These are phyloP conservation scores for Macrophya annulata DNA, from an alignment of 2,888 invertebrate genomes.

Conservation along the genomic window DNA sequence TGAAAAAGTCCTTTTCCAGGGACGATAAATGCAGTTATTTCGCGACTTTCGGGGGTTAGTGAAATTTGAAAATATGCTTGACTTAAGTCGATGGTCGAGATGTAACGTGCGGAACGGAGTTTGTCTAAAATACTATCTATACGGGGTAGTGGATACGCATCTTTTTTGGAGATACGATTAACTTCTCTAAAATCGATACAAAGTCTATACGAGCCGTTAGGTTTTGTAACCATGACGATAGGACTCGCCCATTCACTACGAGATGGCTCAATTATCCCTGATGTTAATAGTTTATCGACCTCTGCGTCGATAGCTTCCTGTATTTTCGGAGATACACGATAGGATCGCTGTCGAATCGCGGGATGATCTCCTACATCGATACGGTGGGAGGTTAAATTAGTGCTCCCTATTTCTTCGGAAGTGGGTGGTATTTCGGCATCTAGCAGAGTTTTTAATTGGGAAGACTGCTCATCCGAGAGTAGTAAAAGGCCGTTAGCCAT, in stretches of 20 bases:
- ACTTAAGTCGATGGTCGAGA: slow-evolving; percentile 63
- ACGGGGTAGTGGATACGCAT: slow-evolving; percentile 67
- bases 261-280: slow-evolving; percentile 61
- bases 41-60: slow-evolving; percentile 51
- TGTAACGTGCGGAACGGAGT: slow-evolving; percentile 63
- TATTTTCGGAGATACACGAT: slow-evolving; percentile 57
- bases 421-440: not conserved
- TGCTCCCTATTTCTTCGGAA: not conserved
- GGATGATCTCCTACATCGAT: not conserved
- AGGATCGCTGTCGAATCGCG: slow-evolving; percentile 58
- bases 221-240: slow-evolving; percentile 61
- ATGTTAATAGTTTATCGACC: slow-evolving; percentile 56
- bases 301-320: slow-evolving; percentile 51
- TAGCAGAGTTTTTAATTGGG: slow-evolving; percentile 55
- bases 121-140: slow-evolving; percentile 66
- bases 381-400: not conserved
- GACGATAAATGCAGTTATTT: slow-evolving; percentile 64
- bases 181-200: slow-evolving; percentile 66
- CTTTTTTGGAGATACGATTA: slow-evolving; percentile 61
- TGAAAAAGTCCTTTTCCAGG: slow-evolving; percentile 63
- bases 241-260: slow-evolving; percentile 62
- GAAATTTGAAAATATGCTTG: slow-evolving; percentile 58
- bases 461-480: not conserved
- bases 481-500: not conserved
- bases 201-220: slow-evolving; percentile 58